Percentiles rank a stretch among this genome's conserved stretches.
These are phyloP conservation scores for Chloroceryle amazona DNA, from an alignment of 2,797 vertebrate species.

Conservation along the genomic window DNA sequence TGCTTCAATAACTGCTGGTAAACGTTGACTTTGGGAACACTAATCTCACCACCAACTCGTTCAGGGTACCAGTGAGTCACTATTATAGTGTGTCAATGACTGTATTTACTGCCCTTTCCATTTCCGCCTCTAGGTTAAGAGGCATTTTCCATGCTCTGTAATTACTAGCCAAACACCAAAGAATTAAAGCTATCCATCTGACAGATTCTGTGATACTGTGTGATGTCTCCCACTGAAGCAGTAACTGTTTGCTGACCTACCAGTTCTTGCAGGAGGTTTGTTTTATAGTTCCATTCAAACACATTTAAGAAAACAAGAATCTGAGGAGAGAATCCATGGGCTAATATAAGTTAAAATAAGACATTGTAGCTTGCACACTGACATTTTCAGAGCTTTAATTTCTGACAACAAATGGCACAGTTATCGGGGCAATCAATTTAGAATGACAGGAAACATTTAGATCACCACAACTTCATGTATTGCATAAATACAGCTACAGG, in stretches of 20 bases:
- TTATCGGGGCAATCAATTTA: not conserved
- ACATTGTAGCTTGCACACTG: not conserved
- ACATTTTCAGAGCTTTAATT: slow-evolving; percentile 44
- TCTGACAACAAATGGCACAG: not conserved
- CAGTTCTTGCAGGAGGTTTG: not conserved
- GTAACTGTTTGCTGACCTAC: not conserved
- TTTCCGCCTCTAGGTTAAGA: slow-evolving; percentile 23
- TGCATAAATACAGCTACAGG: not conserved
- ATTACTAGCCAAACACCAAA: slow-evolving; percentile 46
- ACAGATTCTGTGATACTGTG: slow-evolving; percentile 29
- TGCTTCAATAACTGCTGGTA: slow-evolving; percentile 11
- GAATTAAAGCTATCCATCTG: slow-evolving; percentile 49
- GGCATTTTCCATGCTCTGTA: slow-evolving; percentile 37
- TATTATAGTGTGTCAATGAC: not conserved
- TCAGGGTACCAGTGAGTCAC: not conserved
- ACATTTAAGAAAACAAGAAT: not conserved
- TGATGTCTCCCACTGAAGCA: slow-evolving; percentile 37
- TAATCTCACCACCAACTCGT: not conserved
- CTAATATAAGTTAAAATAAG: not conserved
- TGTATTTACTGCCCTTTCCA: slow-evolving; percentile 21
- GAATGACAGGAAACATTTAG: not conserved
- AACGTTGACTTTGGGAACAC: slow-evolving; percentile 8
- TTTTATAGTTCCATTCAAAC: slow-evolving; percentile 24
- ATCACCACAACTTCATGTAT: not conserved
- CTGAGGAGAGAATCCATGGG: not conserved